phyloP scores from a whole-genome alignment of 2,113 vertebrate genomes.

The Tupaia chinensis region DNA sequence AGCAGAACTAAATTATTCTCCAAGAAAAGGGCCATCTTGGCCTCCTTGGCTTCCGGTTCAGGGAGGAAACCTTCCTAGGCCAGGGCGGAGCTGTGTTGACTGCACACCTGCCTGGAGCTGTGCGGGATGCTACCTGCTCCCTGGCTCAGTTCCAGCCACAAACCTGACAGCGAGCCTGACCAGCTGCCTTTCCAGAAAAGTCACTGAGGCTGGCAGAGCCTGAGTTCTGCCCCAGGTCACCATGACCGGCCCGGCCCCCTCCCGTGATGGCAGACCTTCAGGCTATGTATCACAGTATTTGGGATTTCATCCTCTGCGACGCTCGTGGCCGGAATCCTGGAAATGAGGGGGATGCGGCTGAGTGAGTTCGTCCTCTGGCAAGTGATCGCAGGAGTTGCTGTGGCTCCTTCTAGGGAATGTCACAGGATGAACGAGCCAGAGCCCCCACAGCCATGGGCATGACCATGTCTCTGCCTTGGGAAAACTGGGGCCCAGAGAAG shows the following conservation, averaged over 20 bases:
- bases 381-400: not conserved
- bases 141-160: not conserved
- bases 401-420: not conserved
- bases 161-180: not conserved
- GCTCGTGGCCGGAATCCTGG: not conserved
- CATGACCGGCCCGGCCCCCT: not conserved
- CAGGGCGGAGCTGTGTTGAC: not conserved
- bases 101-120: rapidly evolving
- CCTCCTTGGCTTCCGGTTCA: not conserved
- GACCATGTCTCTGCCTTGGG: not conserved
- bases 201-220: not conserved
- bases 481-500: not conserved
- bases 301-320: not conserved
- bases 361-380: not conserved
- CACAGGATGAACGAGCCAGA: not conserved
- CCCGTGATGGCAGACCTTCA: not conserved
- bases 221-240: not conserved
- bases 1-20: not conserved
- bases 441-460: not conserved
- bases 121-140: not conserved
- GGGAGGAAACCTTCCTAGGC: not conserved
- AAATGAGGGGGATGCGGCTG: not conserved
- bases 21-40: not conserved
- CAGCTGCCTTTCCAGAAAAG: not conserved
- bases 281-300: not conserved